Evolutionary conservation across 1,140 invertebrate species (phyloP).

Genomic region (Meloidogyne exigua): DNA sequence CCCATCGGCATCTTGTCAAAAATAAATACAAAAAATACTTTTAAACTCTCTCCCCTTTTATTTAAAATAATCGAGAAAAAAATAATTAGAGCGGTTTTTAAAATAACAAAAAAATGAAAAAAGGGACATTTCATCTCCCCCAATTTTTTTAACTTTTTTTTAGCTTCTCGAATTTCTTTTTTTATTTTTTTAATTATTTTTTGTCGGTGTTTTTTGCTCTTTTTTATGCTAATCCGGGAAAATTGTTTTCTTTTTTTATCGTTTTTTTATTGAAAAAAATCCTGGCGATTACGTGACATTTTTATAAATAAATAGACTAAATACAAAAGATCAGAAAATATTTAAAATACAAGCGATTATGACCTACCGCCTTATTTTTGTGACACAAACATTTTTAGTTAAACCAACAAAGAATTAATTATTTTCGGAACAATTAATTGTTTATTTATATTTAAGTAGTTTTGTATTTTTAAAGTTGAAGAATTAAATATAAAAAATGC

Average conservation of each 20-base stretch:
- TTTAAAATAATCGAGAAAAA: conserved; percentile 1
- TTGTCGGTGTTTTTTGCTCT: background rate
- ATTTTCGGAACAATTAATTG: background rate
- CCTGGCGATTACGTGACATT: conserved; percentile 1
- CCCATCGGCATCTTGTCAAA: background rate
- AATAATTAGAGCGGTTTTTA: background rate
- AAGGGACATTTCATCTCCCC: background rate
- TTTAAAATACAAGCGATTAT: background rate
- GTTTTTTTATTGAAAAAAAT: background rate
- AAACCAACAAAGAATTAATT: background rate
- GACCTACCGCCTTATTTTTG: background rate
- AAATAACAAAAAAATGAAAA: background rate
- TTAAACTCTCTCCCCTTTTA: background rate
- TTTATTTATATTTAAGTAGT: background rate
- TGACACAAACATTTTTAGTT: background rate
- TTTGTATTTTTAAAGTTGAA: background rate
- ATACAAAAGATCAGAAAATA: too few relatives aligned
- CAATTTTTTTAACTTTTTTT: too few relatives aligned
- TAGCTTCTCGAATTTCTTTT: background rate
- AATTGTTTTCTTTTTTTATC: background rate
- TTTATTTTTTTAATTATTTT: background rate
- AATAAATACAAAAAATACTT: background rate
- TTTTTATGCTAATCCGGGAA: background rate
- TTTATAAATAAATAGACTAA: background rate
- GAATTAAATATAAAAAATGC: too few relatives aligned